Evolutionary conservation across 2,797 vertebrate genomes (phyloP), one percentile per base, ranked within the genome.

Genomic region (Tangara arthus): DNA sequence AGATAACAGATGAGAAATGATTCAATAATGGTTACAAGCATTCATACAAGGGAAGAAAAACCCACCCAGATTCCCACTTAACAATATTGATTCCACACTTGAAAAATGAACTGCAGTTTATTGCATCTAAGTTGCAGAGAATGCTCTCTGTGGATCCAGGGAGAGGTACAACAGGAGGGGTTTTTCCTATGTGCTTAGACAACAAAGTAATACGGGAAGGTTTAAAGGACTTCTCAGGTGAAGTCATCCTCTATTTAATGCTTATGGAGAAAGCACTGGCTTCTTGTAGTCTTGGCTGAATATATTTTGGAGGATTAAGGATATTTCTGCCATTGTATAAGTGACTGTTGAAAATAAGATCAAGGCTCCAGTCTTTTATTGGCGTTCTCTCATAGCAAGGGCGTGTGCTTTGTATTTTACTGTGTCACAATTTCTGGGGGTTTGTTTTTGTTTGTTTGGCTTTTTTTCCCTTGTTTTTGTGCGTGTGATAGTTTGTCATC

Each of bases 161-260:
- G 75, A 52, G 64, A 83, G 37, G 44, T 90, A 30, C 0, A 0
- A 17, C 1, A 11, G 63, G 56, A 60, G 81, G n/a, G 37, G 11
- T 93, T 92, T 95, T 72, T 79, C 49, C 63, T 35, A 0, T 93
- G 42, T 77, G 52, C 82, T 93, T 82, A 64, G 66, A 15, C 80
- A 81, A 59, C 46, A 46, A 21, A 88, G 63, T 76, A 90, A 57
- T 66, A 39, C 2, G 14, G 81, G 68, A 90, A 90, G 85, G 85
- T 92, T 94, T 94, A 96, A 90, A 93, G 70, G 56, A 89, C 82
- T 91, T 84, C 44, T 79, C n/a, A 12, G 82, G 87, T 96, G 87
- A 93, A 92, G 82, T 95, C 93, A 94, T 92, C 76, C 50, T 91
- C 84, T 86, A 4, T 75, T 92, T 93, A 93, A 64, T 79, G 18